These are phyloP conservation scores for Vireo griseus DNA, from an alignment of 2,797 vertebrate genomes.

Conservation along the genomic window DNA sequence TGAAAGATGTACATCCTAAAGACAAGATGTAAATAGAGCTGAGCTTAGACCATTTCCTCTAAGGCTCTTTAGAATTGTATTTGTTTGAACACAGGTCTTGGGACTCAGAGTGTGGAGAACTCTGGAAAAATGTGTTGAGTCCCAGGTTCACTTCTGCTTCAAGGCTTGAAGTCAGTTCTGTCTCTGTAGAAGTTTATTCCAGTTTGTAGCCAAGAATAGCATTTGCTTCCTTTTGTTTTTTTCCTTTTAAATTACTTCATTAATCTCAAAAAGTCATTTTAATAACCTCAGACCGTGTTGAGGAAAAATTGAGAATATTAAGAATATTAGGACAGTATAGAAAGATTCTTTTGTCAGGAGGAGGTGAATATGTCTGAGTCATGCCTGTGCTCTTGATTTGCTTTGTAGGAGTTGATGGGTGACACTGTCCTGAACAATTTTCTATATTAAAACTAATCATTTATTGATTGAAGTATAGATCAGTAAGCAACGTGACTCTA, in stretches of 20 bases:
- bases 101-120: background rate
- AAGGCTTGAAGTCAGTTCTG: background rate
- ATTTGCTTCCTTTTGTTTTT: background rate
- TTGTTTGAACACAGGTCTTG: background rate
- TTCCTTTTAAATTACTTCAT: background rate
- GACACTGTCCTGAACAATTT: background rate
- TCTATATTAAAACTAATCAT: background rate
- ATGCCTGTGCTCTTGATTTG: background rate
- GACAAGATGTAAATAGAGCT: background rate
- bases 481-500: background rate
- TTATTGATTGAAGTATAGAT: background rate
- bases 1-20: slow-evolving; percentile 8
- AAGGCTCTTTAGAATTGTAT: background rate
- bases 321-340: background rate
- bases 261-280: background rate
- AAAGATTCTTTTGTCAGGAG: background rate
- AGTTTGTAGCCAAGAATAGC: background rate
- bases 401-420: background rate
- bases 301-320: background rate
- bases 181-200: background rate
- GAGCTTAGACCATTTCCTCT: slow-evolving; percentile 20
- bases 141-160: background rate
- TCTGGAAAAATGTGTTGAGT: background rate
- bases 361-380: background rate
- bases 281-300: background rate